Conservation (phyloP, 2,113 vertebrate species). For the Lycaon pictus region DNA sequence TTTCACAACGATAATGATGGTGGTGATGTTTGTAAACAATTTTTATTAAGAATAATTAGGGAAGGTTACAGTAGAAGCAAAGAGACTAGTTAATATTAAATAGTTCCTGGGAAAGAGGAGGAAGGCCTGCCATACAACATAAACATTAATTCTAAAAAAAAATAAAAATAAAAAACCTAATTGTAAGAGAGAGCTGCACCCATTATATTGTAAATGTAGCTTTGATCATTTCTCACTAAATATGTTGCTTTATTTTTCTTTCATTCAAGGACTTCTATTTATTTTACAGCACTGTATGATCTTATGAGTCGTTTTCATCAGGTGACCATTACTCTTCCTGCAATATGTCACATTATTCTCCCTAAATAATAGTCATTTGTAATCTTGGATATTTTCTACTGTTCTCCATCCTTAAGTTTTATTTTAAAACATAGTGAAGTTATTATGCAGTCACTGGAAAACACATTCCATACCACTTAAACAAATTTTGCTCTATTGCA, state of each 20-base stretch:
- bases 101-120: not conserved
- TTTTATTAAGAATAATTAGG: not conserved
- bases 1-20: not conserved
- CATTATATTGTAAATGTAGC: not conserved
- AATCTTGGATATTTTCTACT: not conserved
- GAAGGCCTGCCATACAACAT: not conserved
- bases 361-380: not conserved
- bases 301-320: not conserved
- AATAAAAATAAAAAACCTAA: not conserved
- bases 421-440: not conserved
- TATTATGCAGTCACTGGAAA: not conserved
- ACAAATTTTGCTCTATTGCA: not conserved
- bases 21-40: not conserved
- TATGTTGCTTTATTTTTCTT: constrained; percentile 1
- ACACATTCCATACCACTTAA: not conserved
- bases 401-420: not conserved
- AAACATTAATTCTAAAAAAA: constrained; percentile 30
- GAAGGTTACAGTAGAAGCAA: not conserved
- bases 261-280: not conserved
- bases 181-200: not conserved
- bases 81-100: not conserved
- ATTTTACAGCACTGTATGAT: not conserved
- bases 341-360: not conserved
- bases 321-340: not conserved
- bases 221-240: not conserved